Evolutionary conservation across 2,113 vertebrate species (phyloP).

Genomic region (Clarias batrachus): DNA sequence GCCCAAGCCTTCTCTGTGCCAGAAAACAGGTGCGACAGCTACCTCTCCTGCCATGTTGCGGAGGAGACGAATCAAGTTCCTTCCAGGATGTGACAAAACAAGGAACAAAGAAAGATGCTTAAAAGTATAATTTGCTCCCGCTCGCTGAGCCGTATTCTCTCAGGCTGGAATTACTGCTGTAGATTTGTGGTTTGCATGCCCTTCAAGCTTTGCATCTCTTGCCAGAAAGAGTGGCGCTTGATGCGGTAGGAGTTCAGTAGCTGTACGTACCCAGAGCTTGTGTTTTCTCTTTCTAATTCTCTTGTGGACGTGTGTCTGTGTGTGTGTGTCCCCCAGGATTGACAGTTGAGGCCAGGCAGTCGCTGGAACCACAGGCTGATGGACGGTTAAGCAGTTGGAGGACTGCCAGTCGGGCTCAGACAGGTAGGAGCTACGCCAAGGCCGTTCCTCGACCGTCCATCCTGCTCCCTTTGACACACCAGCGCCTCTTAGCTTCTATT

Average conservation of each 20-base stretch:
- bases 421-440: conserved; percentile 62
- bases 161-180: conserved; percentile 12
- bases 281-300: conserved; percentile 10
- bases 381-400: conserved; percentile 54
- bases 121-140: conserved; percentile 49
- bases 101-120: conserved; percentile 45
- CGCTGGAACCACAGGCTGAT: conserved; percentile 38
- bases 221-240: conserved; percentile 12
- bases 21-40: conserved; percentile 49
- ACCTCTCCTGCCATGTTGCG: conserved; percentile 45
- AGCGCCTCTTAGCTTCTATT: conserved; percentile 57
- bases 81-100: conserved; percentile 48
- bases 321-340: conserved; percentile 22
- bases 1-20: conserved; percentile 45
- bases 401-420: conserved; percentile 53
- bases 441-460: conserved; percentile 50
- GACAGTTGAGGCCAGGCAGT: conserved; percentile 24
- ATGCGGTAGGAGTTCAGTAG: conserved; percentile 25
- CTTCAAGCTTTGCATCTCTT: conserved; percentile 33
- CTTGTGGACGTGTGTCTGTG: background rate
- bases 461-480: conserved; percentile 56
- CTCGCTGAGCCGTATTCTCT: conserved; percentile 19
- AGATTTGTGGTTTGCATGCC: conserved; percentile 21
- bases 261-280: conserved; percentile 27
- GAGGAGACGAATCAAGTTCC: conserved; percentile 42